Conservation (phyloP, 1,140 invertebrate species). For the Pararge aegeria region DNA sequence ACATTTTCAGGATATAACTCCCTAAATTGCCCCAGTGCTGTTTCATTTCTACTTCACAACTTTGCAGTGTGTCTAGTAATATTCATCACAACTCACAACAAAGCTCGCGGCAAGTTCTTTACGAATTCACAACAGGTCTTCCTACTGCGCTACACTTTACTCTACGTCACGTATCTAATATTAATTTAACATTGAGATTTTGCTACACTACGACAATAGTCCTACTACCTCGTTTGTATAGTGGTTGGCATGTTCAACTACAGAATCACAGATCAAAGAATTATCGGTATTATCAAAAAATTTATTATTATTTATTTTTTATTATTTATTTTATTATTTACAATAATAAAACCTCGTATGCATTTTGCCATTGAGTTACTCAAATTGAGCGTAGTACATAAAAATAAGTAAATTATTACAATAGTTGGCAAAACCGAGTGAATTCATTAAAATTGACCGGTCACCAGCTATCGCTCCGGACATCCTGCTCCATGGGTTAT, state of each 20-base stretch:
- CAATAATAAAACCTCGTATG: too few species aligned
- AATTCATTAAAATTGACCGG: conserved; percentile 53
- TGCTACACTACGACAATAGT: not conserved
- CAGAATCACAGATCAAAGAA: too few species aligned
- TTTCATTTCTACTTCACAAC: not conserved
- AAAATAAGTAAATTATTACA: not conserved
- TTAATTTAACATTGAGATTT: not conserved
- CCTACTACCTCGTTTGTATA: too few species aligned
- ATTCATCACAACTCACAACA: not conserved
- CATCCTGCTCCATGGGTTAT: conserved; percentile 45
- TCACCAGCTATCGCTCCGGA: conserved; percentile 62
- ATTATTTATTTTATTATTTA: too few species aligned
- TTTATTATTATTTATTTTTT: too few species aligned
- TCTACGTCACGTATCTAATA: not conserved
- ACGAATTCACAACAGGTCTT: not conserved
- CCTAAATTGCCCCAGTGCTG: not conserved
- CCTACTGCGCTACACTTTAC: not conserved
- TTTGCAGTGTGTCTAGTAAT: not conserved
- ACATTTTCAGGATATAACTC: not conserved
- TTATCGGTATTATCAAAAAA: too few species aligned
- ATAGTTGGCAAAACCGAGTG: conserved; percentile 21
- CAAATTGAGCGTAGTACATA: too few species aligned
- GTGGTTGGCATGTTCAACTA: too few species aligned
- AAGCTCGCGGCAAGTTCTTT: not conserved
- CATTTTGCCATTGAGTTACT: too few species aligned